Conservation (phyloP, 2,888 invertebrate species). For the Tipula helvola region DNA sequence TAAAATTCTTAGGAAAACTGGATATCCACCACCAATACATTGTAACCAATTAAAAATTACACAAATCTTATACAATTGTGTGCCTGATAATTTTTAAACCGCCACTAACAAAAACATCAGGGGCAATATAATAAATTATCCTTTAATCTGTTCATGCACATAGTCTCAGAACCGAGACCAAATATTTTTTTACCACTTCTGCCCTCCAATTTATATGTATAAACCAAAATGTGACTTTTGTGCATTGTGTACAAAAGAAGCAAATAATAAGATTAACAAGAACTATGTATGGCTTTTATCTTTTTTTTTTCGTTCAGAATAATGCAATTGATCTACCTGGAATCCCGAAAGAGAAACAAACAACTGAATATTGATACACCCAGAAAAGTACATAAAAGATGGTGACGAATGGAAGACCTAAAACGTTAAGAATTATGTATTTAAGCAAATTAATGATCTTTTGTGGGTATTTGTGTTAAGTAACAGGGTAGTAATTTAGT, state of each 20-base stretch:
- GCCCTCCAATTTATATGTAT: not conserved
- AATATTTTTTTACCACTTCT: not conserved
- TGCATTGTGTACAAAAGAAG: not conserved
- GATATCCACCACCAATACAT: not conserved
- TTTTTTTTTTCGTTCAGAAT: not conserved
- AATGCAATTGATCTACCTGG: not conserved
- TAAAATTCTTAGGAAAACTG: not conserved
- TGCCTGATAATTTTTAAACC: not conserved
- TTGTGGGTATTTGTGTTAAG: not conserved
- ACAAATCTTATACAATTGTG: not conserved
- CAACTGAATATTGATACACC: not conserved
- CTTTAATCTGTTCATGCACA: not conserved
- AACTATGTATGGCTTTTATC: not conserved
- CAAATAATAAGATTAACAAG: slow-evolving; percentile 4
- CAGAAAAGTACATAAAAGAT: not conserved
- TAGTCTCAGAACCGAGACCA: not conserved
- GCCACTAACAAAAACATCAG: not conserved
- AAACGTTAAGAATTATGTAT: not conserved
- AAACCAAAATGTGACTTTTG: not conserved
- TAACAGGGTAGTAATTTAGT: not conserved
- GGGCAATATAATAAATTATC: not conserved
- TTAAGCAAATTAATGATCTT: not conserved
- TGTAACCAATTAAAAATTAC: not conserved
- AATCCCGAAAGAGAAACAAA: not conserved
- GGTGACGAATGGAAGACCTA: not conserved